These are phyloP conservation scores for Drosophila testacea DNA, from an alignment of 2,888 invertebrate species.

Conservation along the genomic window DNA sequence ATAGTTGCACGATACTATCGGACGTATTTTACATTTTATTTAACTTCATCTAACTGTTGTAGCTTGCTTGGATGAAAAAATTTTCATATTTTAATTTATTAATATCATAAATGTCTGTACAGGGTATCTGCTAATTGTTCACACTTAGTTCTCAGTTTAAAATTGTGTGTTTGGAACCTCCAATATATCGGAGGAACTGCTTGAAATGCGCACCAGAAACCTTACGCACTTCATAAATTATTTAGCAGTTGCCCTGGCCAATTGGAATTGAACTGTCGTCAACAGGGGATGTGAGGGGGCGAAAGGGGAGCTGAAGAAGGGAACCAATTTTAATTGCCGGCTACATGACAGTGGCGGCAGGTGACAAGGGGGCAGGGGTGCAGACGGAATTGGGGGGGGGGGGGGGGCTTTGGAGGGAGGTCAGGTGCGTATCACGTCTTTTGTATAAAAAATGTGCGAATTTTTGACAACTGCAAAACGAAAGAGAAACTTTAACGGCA, in stretches of 20 bases:
- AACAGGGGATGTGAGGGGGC: neutral
- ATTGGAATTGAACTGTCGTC: conserved; percentile 35
- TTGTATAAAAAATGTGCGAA: conserved; percentile 65
- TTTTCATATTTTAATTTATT: no score
- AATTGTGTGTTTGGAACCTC: conserved; percentile 4
- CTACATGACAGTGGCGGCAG: conserved; percentile 37
- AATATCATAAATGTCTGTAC: neutral
- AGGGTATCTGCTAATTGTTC: conserved; percentile 6
- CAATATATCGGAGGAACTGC: conserved; percentile 35
- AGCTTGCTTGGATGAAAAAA: no score
- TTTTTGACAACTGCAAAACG: conserved; percentile 70
- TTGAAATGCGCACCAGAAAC: conserved; percentile 72
- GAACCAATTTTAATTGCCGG: conserved; percentile 73
- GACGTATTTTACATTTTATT: neutral
- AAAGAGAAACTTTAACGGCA: conserved; percentile 33
- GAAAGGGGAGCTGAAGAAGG: conserved; percentile 30
- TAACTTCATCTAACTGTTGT: no score
- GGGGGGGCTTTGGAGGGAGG: no score
- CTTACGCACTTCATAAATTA: conserved; percentile 79
- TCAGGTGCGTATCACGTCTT: conserved; percentile 24
- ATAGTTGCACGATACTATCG: neutral
- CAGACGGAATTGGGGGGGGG: neutral
- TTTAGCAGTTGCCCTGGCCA: conserved; percentile 66
- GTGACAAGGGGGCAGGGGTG: neutral
- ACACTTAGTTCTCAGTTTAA: neutral